Base-by-base conservation (phyloP, 2,113 vertebrate genomes). In the Nothocercus nigrocapillus region DNA sequence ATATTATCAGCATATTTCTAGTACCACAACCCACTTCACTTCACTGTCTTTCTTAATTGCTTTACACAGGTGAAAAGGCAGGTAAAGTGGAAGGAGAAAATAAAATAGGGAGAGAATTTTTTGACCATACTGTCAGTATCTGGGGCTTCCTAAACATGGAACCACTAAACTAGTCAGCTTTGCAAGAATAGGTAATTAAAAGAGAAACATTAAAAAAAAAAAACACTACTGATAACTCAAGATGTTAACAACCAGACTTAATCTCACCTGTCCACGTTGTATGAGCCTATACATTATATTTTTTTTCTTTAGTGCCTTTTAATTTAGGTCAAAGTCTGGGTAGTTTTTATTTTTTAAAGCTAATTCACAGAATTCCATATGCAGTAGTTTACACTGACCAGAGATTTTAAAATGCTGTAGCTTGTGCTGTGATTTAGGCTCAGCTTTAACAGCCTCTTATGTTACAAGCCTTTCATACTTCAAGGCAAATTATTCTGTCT, bases 401-500 rank as follows among this genome's bases (percentile, higher is more conserved):
- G 7, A 73, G 21, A 17, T 19, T 89, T 95, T 82, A 89, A 85
- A 79, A 68, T 91, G 18, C 51, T 76, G 36, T 85, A 54, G 13
- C 17, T 89, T 62, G 24, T 32, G 22, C 70, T 47, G 45, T 20
- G 47, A 80, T 28, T 69, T 74, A 66, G 20, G 9, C 27, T 87
- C 21, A 93, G 38, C 22, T 85, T 92, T 94, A 75, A 62, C 47
- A 68, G 30, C 44, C 21, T 82, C n/a, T 93, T 40, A 16, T 40
- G 13, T 93, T 91, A 80, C n/a, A 79, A 66, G 21, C 79, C 93
- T 97, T 98, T 98, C 97, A 94, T 96, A 95, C 89, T 76, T 83
- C 90, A 96, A 93, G 93, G 92, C 92, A 96, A 94, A 98, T 98
- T 97, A 98, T 97, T 96, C 89, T 97, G 67, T 56, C 81, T 87